These are phyloP conservation scores for Sandelia bainsii DNA, from an alignment of 2,797 vertebrate genomes.

Conservation along the genomic window DNA sequence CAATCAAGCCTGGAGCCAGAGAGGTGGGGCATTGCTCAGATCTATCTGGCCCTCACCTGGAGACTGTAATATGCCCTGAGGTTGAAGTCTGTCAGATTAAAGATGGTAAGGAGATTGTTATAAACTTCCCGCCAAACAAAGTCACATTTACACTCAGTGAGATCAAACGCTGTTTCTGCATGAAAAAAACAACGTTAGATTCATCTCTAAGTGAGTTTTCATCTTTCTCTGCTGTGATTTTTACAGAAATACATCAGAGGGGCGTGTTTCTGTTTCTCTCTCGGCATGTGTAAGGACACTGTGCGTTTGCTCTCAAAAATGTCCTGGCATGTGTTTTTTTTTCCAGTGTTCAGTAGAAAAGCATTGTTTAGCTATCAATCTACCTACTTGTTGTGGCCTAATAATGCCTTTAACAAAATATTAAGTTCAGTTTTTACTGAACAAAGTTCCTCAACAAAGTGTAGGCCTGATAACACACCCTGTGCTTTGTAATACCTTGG, in stretches of 20 bases:
- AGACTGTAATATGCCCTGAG: slow-evolving; percentile 31
- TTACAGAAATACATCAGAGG: slow-evolving; percentile 18
- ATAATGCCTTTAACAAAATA: not conserved
- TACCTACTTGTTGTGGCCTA: not conserved
- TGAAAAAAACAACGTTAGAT: slow-evolving; percentile 26
- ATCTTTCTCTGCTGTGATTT: slow-evolving; percentile 35
- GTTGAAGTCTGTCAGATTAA: slow-evolving; percentile 45
- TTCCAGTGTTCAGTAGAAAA: not conserved
- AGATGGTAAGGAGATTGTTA: slow-evolving; percentile 20
- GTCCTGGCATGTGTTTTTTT: slow-evolving; percentile 6
- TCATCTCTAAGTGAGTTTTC: slow-evolving; percentile 14
- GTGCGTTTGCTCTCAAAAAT: slow-evolving; percentile 4
- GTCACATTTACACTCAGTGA: slow-evolving; percentile 29
- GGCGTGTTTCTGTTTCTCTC: not conserved
- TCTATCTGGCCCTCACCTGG: slow-evolving; percentile 58
- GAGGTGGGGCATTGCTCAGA: slow-evolving; percentile 8
- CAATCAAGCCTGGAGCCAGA: slow-evolving; percentile 51
- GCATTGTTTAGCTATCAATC: not conserved
- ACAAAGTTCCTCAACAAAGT: slow-evolving; percentile 18
- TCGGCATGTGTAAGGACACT: not conserved
- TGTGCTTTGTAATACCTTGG: slow-evolving; percentile 19
- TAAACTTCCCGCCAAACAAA: slow-evolving; percentile 38
- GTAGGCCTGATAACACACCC: not conserved
- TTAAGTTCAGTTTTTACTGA: slow-evolving; percentile 24
- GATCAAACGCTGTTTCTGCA: slow-evolving; percentile 38